These are phyloP conservation scores for Drosophila heteroneura DNA, from an alignment of 2,888 invertebrate species.

Conservation along the genomic window DNA sequence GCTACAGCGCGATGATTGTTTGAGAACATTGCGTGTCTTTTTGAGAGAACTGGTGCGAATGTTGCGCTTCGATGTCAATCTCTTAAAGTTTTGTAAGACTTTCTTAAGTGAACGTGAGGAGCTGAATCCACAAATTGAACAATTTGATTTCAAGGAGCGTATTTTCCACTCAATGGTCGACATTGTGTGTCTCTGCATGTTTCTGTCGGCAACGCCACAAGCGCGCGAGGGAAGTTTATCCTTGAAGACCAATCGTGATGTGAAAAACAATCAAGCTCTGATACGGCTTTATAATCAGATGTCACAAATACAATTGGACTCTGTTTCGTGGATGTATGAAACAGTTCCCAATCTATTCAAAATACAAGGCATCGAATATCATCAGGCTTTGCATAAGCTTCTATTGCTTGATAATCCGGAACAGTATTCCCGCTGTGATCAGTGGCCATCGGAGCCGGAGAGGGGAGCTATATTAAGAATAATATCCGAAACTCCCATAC, in stretches of 20 bases:
- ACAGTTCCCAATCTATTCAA: conserved; percentile 91
- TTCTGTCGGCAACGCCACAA: conserved; percentile 90
- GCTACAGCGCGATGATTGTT: conserved; percentile 94
- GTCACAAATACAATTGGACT: conserved; percentile 92
- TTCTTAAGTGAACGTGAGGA: conserved; percentile 89
- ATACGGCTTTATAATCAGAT: conserved; percentile 85
- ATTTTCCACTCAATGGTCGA: conserved; percentile 94
- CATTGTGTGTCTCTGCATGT: conserved; percentile 93
- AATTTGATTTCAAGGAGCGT: conserved; percentile 91
- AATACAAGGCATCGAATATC: conserved; percentile 90
- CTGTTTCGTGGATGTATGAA: conserved; percentile 95
- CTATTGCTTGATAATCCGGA: conserved; percentile 92
- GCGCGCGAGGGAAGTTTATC: conserved; percentile 89
- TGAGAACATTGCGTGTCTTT: conserved; percentile 93
- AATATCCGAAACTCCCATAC: conserved; percentile 94
- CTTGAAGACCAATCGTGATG: conserved; percentile 86
- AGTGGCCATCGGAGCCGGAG: conserved; percentile 97
- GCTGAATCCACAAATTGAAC: conserved; percentile 87
- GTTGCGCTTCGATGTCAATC: conserved; percentile 92
- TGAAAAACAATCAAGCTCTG: conserved; percentile 80
- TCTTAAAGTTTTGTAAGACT: conserved; percentile 92
- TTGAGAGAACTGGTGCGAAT: conserved; percentile 95
- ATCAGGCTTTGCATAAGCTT: conserved; percentile 92
- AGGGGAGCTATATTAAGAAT: conserved; percentile 91
- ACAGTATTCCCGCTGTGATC: conserved; percentile 92